Base-by-base conservation (phyloP, 1,140 invertebrate genomes). In the Temnothorax longispinosus region DNA sequence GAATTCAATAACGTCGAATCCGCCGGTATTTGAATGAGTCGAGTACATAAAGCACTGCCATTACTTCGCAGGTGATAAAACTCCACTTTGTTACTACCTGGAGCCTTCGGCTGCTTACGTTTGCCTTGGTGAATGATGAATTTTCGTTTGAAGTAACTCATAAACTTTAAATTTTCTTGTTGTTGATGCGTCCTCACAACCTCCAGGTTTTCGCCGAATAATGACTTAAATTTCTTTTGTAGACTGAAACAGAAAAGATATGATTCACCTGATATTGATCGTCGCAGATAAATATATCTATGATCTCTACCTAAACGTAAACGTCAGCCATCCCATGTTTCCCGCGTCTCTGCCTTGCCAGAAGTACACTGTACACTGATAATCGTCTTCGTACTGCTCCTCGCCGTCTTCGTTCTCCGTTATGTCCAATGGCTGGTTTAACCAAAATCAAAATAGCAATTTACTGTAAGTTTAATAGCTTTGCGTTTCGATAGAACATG, bases 311-410 rank as follows among this genome's bases (percentile, higher is more conserved):
- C 98, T 98, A 95, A 99, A 99, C 0, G 99, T 99, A 95, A 99
- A 99, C 10, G 99, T 99, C 0, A 99, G 96, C 99, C 99, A 99
- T 32, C 99, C 99, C 99, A 99, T 99, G 95, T 99, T 99, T 64
- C 98, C 97, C 3, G 99, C 99, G 93, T 99, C 97, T 87, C 99
- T 96, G 0, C 99, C 99, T 96, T 99, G 99, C 99, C 99, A 99
- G 95, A 99, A 99, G 94, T 99, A 99, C 10, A 99, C 99, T 52
- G 99, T 98, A 96, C 98, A 99, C 92, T 99, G 98, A 90, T 98
- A 98, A 94, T 99, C 98, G 91, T 99, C 98, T 92, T 98, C 98
- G 56, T 96, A 96, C 60, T 96, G 96, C 54, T 97, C 97, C 3
- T 96, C 97, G 3, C 96, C 96, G 21, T 96, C 96, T 85, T 97